Percentiles rank a stretch among this genome's conserved stretches.
Conservation (phyloP, 2,888 invertebrate genomes). For the Calameuta filiformis region DNA sequence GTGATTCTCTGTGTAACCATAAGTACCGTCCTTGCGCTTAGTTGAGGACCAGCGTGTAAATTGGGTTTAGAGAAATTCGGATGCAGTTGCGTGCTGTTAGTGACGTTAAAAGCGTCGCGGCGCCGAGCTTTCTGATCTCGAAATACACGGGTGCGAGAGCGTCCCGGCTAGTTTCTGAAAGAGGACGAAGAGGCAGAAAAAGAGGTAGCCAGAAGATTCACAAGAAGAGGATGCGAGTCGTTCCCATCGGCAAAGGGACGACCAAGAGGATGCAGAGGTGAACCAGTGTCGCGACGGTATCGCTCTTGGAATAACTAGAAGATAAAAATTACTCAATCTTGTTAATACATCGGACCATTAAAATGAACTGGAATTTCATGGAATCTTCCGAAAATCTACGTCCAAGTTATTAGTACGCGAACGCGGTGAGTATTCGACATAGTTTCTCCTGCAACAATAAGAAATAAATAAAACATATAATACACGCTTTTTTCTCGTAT, state of each 20-base stretch:
- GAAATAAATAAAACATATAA: neutral
- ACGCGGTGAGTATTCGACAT: neutral
- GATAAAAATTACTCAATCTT: neutral
- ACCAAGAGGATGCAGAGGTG: neutral
- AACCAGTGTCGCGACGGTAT: neutral
- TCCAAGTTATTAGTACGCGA: neutral
- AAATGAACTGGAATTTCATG: neutral
- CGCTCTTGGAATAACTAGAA: neutral
- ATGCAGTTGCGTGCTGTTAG: neutral
- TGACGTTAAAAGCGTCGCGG: neutral
- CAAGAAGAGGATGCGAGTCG: neutral
- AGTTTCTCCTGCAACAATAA: neutral
- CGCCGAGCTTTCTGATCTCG: slow-evolving; percentile 10
- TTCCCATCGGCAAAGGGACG: neutral
- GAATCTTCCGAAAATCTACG: neutral
- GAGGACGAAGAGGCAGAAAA: slow-evolving; percentile 9
- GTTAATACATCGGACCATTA: neutral
- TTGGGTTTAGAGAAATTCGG: neutral
- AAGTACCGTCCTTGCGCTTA: neutral
- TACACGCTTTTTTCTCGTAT: neutral
- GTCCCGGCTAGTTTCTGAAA: slow-evolving; percentile 2
- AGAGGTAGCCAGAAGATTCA: slow-evolving; percentile 1
- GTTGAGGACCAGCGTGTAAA: neutral
- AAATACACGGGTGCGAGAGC: slow-evolving; percentile 16
- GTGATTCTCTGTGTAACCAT: neutral